Evolutionary conservation across 2,797 vertebrate species (phyloP).

Genomic region (Anableps anableps): DNA sequence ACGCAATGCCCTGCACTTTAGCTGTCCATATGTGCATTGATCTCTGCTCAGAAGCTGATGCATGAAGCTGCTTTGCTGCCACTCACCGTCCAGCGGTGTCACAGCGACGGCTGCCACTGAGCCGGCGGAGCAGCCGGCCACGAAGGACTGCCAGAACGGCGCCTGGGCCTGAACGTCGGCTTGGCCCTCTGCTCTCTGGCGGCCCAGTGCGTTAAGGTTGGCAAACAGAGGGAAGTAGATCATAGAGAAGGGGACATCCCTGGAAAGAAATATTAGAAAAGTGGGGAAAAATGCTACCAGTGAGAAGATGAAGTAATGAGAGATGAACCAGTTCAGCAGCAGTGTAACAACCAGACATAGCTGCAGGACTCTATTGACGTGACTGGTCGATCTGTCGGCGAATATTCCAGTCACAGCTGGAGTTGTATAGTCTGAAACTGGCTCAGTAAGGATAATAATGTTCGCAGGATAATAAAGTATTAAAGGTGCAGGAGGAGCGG

Average conservation of each 20-base stretch:
- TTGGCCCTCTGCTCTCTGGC: conserved; percentile 48
- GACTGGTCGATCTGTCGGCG: conserved; percentile 36
- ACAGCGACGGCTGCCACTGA: conserved; percentile 87
- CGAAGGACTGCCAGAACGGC: conserved; percentile 85
- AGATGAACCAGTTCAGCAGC: conserved; percentile 26
- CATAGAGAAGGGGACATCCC: conserved; percentile 87
- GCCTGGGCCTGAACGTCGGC: conserved; percentile 65
- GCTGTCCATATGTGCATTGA: background rate
- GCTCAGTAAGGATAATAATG: background rate
- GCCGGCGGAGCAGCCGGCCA: conserved; percentile 80
- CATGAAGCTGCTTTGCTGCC: background rate
- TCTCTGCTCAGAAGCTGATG: background rate
- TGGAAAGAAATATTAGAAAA: conserved; percentile 46
- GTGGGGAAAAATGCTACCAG: background rate
- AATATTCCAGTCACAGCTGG: conserved; percentile 1
- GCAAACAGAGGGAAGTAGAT: conserved; percentile 90
- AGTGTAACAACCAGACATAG: conserved; percentile 54
- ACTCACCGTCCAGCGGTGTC: conserved; percentile 85
- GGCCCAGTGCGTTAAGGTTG: conserved; percentile 83
- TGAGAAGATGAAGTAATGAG: background rate
- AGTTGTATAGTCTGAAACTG: conserved; percentile 37
- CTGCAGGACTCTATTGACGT: conserved; percentile 63
- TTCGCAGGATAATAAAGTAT: background rate
- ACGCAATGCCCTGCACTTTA: too few relatives aligned
- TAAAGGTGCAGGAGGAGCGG: background rate